Percentiles rank a stretch among this genome's conserved stretches.
Conservation (phyloP, 2,113 vertebrate species). For the Amazona guildingii region DNA sequence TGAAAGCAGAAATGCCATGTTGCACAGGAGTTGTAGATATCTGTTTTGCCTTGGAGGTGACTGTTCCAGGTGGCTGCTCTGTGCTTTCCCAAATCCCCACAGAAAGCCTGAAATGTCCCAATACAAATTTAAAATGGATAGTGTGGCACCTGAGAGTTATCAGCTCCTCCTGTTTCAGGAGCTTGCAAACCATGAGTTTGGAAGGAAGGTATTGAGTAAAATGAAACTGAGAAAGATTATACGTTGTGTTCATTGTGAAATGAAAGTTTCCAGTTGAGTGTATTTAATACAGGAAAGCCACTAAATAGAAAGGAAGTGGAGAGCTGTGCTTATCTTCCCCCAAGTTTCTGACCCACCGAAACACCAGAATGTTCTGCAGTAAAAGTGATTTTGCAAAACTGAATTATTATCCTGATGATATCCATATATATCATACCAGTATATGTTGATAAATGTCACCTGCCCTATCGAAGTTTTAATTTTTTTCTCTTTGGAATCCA, state of each 20-base stretch:
- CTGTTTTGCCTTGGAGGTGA: not conserved
- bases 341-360: not conserved
- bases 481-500: not conserved
- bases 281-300: not conserved
- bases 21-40: not conserved
- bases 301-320: not conserved
- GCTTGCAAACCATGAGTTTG: not conserved
- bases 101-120: not conserved
- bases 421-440: fast-evolving
- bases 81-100: not conserved
- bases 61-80: not conserved
- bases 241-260: not conserved
- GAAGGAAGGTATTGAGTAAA: not conserved
- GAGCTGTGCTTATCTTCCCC: not conserved
- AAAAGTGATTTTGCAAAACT: not conserved
- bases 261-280: not conserved
- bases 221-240: not conserved
- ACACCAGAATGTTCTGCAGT: not conserved
- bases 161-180: not conserved
- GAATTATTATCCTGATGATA: not conserved
- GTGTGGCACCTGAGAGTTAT: not conserved
- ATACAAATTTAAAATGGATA: not conserved
- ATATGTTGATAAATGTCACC: not conserved
- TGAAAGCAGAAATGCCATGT: not conserved
- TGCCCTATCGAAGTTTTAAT: not conserved